phyloP scores from a whole-genome alignment of 2,113 vertebrate genomes.

The Elgaria multicarinata region DNA sequence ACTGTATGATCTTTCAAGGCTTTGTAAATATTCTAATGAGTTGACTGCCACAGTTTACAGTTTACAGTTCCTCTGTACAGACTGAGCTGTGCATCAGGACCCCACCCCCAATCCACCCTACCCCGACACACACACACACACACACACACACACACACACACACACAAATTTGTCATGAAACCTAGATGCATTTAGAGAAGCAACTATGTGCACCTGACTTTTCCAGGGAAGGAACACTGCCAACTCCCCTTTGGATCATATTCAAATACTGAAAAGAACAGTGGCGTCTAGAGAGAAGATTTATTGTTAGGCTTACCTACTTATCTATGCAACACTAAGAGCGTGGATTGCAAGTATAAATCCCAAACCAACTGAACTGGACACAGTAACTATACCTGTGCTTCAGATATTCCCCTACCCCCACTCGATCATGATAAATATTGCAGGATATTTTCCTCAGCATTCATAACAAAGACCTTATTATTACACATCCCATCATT shows the following conservation, averaged over 20 bases:
- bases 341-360: neutral
- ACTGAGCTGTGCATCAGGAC: neutral
- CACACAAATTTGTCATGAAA: neutral
- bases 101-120: too few relatives aligned
- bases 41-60: neutral
- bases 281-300: constrained; percentile 63
- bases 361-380: neutral
- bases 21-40: constrained; percentile 29
- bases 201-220: constrained; percentile 40
- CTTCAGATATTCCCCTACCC: neutral
- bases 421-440: neutral
- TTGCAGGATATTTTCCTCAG: neutral
- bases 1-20: neutral
- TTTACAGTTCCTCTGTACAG: constrained; percentile 4
- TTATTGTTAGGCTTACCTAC: neutral
- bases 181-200: constrained; percentile 6
- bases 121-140: too few relatives aligned
- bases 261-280: constrained; percentile 59
- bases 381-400: neutral
- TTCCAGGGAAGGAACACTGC: constrained; percentile 61
- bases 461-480: neutral
- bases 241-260: constrained; percentile 61
- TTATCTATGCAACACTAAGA: neutral
- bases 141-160: too few relatives aligned
- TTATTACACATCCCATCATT: neutral